Base-by-base conservation (phyloP, 2,888 invertebrate species). In the Phania funesta region DNA sequence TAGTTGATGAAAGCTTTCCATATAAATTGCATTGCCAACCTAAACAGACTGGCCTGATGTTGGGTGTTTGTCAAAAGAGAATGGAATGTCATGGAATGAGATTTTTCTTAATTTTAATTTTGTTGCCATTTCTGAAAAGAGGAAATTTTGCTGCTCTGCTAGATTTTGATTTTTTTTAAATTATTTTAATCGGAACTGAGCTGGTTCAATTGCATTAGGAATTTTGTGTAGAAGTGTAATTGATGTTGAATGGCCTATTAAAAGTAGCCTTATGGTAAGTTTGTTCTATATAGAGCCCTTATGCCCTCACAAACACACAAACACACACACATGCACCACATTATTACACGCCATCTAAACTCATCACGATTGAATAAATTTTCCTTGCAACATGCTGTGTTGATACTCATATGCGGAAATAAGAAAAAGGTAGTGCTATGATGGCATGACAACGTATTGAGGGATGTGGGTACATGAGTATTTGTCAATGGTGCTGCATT, bases 301-400 rank as follows among this genome's bases (percentile, higher is more conserved):
- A 3, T 46, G 5, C 22, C 13, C 46, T 8, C 8, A 8, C 11
- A 18, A 0, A 64, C 35, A 38, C 2, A n/a, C 35, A n/a, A 1
- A 11, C 29, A 32, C 32, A 35, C n/a, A 32, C 54, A 20, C 1
- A 11, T 8, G 38, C 64, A 65, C 24, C 54, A 65, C 52, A 54
- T 64, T 52, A 54, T 44, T 54, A 32, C 62, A 74, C 73, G 54
- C 62, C 56, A 56, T 65, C 74, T 65, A 44, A 71, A 78, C 64
- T 64, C 71, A 78, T 78, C 71, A 62, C 71, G 58, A 81, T 77
- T 77, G 81, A 81, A 74, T 81, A 81, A 81, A 77, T 81, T 77
- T 77, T 81, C 65, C 60, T n/a, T 81, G 58, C 60, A 54, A 73
- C 52, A 77, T 74, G 73, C 68, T 81, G 81, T 68, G 77, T 18